Evolutionary conservation across 1,140 invertebrate genomes (phyloP), one percentile per base, ranked within the genome.

Genomic region (Pseudomyrmex cubaensis): DNA sequence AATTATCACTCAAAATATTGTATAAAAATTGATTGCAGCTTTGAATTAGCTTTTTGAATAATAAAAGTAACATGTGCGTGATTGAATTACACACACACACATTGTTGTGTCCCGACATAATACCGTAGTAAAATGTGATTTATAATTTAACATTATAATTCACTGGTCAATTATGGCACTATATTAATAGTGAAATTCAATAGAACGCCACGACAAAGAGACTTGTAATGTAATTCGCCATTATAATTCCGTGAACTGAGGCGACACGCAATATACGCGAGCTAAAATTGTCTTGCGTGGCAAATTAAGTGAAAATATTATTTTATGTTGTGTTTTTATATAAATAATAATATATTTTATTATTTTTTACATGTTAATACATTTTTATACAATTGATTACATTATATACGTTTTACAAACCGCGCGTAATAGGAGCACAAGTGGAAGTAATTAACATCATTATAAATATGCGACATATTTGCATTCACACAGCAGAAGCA

Each of bases 111-210:
- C n/a, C 10, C 56, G 44, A 80, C 20, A 80, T 80, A 80, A 80
- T 77, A 66, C 50, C 7, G 35, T 12, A 15, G 44, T 80, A 72
- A 80, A 46, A 35, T 35, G n/a, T 44, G 20, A 72, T 80, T 59
- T 48, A 72, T 72, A 80, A 80, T 80, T 80, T 72, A 80, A 80
- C 46, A 44, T 80, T 72, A 72, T 80, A 80, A 80, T 80, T 80
- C 44, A 61, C 74, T 61, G 22, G n/a, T 17, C 76, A 59, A 80
- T 80, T 80, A 70, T 69, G 64, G 35, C 22, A 35, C 44, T 57
- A 46, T 70, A 80, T 72, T 80, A 80, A 80, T 80, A 72, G 44
- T 80, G 72, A 80, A 72, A 80, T 80, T 72, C 56, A 80, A 80
- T 80, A 59, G 15, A 80, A 35, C 10, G 13, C 64, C 66, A 17